Evolutionary conservation across 2,888 invertebrate species (phyloP).

Genomic region (Drosophila multiciliata): DNA sequence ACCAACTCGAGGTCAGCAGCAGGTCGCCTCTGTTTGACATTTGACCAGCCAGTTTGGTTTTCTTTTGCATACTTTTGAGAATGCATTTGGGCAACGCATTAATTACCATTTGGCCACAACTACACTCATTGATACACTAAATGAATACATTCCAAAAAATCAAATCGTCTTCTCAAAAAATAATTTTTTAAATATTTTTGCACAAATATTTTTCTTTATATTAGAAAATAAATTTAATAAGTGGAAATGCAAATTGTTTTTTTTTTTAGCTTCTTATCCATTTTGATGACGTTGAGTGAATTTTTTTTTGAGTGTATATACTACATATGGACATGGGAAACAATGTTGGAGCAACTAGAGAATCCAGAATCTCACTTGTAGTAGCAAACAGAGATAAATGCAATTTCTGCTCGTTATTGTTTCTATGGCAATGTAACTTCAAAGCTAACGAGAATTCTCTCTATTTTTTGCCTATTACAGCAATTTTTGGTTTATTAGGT

Average conservation of each 20-base stretch:
- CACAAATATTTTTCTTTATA: not conserved
- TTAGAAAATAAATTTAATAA: not conserved
- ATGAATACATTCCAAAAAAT: not conserved
- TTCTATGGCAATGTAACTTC: not conserved
- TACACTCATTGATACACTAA: not conserved
- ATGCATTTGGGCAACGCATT: conserved; percentile 63
- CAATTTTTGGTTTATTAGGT: not conserved
- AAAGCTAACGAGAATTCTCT: conserved; percentile 11
- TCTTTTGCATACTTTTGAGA: conserved; percentile 37
- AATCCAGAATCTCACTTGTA: not conserved
- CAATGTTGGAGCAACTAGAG: conserved; percentile 7
- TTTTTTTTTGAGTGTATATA: not conserved
- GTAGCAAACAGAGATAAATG: conserved; percentile 57
- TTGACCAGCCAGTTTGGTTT: conserved; percentile 15
- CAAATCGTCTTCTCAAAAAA: not conserved
- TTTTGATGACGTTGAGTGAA: not conserved
- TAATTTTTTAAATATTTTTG: not conserved
- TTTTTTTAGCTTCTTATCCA: fast-evolving
- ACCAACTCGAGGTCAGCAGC: conserved; percentile 18
- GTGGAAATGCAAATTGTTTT: not conserved
- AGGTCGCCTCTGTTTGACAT: conserved; percentile 51
- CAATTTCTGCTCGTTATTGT: not conserved
- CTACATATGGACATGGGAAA: not conserved
- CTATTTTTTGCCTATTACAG: not conserved
- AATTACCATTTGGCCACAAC: conserved; percentile 72